Percentiles rank a stretch among this genome's conserved stretches.
phyloP scores from a whole-genome alignment of 1,140 invertebrate genomes.

The Holotrichia oblita region DNA sequence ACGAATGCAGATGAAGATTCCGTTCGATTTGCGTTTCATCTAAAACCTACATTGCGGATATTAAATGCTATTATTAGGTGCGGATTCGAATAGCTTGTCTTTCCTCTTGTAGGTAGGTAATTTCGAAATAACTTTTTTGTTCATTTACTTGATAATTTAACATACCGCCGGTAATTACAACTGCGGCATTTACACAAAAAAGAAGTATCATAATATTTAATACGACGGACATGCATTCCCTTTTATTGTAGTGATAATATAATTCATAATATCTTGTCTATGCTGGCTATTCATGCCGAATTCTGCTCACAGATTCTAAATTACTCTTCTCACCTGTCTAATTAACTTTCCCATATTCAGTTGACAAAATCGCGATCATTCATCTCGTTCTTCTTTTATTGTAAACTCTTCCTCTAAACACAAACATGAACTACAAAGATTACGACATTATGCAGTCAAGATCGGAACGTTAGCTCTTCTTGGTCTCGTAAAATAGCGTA shows the following conservation, averaged over 20 bases:
- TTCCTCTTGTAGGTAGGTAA: background rate
- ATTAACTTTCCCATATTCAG: background rate
- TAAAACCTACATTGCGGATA: slow-evolving; percentile 2
- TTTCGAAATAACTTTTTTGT: background rate
- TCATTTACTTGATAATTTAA: background rate
- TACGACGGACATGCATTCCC: background rate
- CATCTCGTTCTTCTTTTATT: no score
- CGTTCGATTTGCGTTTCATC: background rate
- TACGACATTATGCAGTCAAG: background rate
- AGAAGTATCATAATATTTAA: background rate
- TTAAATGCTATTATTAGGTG: background rate
- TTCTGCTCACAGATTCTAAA: background rate
- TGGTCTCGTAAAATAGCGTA: background rate
- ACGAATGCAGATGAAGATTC: background rate
- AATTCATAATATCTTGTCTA: no score
- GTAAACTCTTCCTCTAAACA: background rate
- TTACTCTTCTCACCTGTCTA: background rate
- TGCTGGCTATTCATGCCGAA: no score
- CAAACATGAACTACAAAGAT: background rate
- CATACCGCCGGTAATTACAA: background rate
- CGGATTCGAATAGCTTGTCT: background rate
- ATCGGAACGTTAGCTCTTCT: slow-evolving; percentile 12
- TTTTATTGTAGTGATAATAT: background rate
- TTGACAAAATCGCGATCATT: background rate
- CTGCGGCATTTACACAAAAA: background rate